Evolutionary conservation across 2,113 vertebrate species (phyloP), one percentile per base, ranked within the genome.

Genomic region (Malurus melanocephalus): DNA sequence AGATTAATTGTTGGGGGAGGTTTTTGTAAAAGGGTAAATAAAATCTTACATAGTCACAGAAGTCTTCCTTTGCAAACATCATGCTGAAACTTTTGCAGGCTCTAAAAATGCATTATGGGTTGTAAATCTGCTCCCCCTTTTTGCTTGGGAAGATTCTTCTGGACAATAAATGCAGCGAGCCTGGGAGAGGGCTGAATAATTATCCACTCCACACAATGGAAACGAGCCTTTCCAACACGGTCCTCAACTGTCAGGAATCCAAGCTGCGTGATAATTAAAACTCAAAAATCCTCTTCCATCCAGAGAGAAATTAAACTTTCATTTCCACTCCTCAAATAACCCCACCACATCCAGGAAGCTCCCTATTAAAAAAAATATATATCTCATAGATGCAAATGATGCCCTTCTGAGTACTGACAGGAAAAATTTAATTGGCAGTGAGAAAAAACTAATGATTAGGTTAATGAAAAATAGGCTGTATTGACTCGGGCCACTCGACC

Each of bases 81-180:
- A 68, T 57, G 24, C 10, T 68, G 42, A 76, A 90, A 83, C 40
- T 92, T 92, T 35, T 77, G 42, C 66, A 89, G 80, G n/a, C 40
- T 88, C 77, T 71, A 46, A 85, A 85, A 95, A 93, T 32, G 19
- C 68, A 86, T 88, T 93, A 85, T 4, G 6, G 65, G 33, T 66
- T 78, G 80, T 87, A 95, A 91, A 82, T 90, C 45, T 80, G 64
- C 56, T 85, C 71, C 80, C 59, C 57, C 35, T 28, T 87, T 94
- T 87, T 48, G 35, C 94, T 92, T 77, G 92, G 86, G 88, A 95
- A 94, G 95, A 94, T 91, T 92, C 76, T 87, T 93, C 88, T 77
- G 75, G 91, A 96, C 93, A 96, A 96, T 92, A 92, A 91, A 89
- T 1, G 20, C 87, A 89, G 73, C 1, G 15, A 92, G 91, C 73